These are phyloP conservation scores for Zaprionus vittiger DNA, from an alignment of 1,140 invertebrate species.

Conservation along the genomic window DNA sequence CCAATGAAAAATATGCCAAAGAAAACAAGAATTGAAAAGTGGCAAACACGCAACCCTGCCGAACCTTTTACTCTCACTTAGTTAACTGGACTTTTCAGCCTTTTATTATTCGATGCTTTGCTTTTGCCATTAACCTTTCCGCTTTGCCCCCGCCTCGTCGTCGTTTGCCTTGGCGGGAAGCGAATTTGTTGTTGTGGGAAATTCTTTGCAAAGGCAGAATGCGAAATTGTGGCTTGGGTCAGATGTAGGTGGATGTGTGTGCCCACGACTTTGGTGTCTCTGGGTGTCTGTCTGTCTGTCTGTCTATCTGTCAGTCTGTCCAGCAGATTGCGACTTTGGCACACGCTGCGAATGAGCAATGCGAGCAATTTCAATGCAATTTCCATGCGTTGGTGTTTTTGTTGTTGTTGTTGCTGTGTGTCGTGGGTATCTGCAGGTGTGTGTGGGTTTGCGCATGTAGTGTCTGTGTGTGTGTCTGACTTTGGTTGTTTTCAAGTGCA, in stretches of 20 bases:
- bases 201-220: slow-evolving; percentile 43
- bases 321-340: slow-evolving; percentile 63
- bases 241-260: slow-evolving; percentile 24
- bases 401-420: slow-evolving; percentile 16
- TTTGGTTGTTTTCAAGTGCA: slow-evolving; percentile 69
- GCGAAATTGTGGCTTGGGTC: slow-evolving; percentile 25
- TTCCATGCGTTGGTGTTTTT: slow-evolving; percentile 17
- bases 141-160: background rate
- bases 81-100: slow-evolving; percentile 20
- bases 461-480: slow-evolving; percentile 23
- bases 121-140: slow-evolving; percentile 44
- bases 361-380: slow-evolving; percentile 54
- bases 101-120: slow-evolving; percentile 33
- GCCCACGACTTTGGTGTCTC: slow-evolving; percentile 5
- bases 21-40: slow-evolving; percentile 28
- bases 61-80: slow-evolving; percentile 46
- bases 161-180: slow-evolving; percentile 70
- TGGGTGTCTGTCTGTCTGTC: slow-evolving; percentile 23
- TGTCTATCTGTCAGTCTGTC: slow-evolving; percentile 5
- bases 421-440: slow-evolving; percentile 16
- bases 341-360: slow-evolving; percentile 75
- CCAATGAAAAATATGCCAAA: slow-evolving; percentile 18
- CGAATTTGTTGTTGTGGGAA: slow-evolving; percentile 56
- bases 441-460: slow-evolving; percentile 19
- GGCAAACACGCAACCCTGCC: slow-evolving; percentile 18